phyloP scores from a whole-genome alignment of 1,140 invertebrate species.

The Coenobita brevimanus region DNA sequence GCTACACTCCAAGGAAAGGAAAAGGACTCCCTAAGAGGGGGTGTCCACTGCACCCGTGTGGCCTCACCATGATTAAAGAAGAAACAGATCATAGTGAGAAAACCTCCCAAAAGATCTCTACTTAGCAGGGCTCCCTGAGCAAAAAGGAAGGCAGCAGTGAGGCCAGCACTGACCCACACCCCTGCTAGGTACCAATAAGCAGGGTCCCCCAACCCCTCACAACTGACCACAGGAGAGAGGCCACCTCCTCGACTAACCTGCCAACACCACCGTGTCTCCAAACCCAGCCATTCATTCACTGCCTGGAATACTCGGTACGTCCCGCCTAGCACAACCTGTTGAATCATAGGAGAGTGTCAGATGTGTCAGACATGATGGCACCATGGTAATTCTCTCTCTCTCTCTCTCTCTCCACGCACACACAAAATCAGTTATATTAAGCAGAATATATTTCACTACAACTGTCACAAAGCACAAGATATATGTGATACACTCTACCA shows the following conservation, averaged over 20 bases:
- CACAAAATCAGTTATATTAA: too few species aligned
- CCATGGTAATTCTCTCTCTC: too few species aligned
- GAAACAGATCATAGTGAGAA: constrained; percentile 81
- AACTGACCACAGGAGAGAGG: constrained; percentile 81
- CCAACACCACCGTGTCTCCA: constrained; percentile 70
- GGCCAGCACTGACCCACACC: constrained; percentile 80
- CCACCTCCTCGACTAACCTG: constrained; percentile 80
- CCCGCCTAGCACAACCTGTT: constrained; percentile 78
- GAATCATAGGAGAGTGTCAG: too few species aligned
- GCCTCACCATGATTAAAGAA: constrained; percentile 87
- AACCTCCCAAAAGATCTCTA: constrained; percentile 80
- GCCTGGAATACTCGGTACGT: constrained; percentile 70
- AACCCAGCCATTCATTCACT: constrained; percentile 37
- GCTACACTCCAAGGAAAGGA: constrained; percentile 81
- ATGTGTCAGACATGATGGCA: too few species aligned
- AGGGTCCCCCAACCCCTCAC: constrained; percentile 84
- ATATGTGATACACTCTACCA: too few species aligned
- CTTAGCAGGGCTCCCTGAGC: constrained; percentile 78
- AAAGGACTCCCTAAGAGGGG: constrained; percentile 87
- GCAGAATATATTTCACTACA: too few species aligned
- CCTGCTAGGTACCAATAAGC: constrained; percentile 84
- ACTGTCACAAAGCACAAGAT: too few species aligned
- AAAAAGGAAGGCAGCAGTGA: constrained; percentile 80
- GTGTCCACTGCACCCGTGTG: constrained; percentile 86
- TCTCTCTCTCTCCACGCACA: too few species aligned